phyloP scores from a whole-genome alignment of 23 tunicate genomes.

The Trididemnum miniatum region DNA sequence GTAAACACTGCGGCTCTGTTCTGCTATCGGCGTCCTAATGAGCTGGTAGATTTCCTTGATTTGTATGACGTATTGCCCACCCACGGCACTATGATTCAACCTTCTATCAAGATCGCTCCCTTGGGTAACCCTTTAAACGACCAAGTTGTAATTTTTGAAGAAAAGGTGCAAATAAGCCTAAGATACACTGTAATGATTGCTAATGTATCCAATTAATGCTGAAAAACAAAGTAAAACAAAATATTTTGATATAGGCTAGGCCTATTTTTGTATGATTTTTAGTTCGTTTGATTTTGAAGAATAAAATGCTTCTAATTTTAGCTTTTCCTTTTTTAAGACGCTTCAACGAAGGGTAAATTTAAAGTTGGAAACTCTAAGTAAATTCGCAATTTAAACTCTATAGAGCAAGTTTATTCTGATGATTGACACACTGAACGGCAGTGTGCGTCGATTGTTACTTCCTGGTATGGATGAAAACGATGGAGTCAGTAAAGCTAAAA shows the following conservation, averaged over 20 bases:
- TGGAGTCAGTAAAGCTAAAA: conserved; percentile 15
- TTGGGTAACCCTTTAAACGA: conserved; percentile 71
- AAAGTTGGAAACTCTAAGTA: too few relatives aligned
- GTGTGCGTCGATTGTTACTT: conserved; percentile 58
- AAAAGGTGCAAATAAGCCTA: conserved; percentile 79
- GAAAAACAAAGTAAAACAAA: too few relatives aligned
- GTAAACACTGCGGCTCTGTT: conserved; percentile 69
- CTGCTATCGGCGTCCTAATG: conserved; percentile 9
- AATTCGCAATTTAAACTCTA: too few relatives aligned
- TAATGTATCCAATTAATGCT: too few relatives aligned
- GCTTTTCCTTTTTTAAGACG: too few relatives aligned
- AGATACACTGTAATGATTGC: too few relatives aligned
- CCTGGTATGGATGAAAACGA: conserved; percentile 57
- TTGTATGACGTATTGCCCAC: conserved; percentile 81
- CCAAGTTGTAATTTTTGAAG: conserved; percentile 83
- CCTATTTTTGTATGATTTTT: too few relatives aligned
- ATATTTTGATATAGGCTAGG: too few relatives aligned
- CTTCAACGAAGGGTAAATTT: too few relatives aligned
- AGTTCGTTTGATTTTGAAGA: too few relatives aligned
- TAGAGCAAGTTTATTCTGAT: conserved; percentile 75
- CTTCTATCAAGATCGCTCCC: conserved; percentile 79
- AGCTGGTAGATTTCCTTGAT: conserved; percentile 54
- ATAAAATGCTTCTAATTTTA: too few relatives aligned
- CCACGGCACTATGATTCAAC: conserved; percentile 61
- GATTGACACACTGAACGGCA: conserved; percentile 58